Evolutionary conservation across 2,888 invertebrate genomes (phyloP).

Genomic region (Catocala nupta): DNA sequence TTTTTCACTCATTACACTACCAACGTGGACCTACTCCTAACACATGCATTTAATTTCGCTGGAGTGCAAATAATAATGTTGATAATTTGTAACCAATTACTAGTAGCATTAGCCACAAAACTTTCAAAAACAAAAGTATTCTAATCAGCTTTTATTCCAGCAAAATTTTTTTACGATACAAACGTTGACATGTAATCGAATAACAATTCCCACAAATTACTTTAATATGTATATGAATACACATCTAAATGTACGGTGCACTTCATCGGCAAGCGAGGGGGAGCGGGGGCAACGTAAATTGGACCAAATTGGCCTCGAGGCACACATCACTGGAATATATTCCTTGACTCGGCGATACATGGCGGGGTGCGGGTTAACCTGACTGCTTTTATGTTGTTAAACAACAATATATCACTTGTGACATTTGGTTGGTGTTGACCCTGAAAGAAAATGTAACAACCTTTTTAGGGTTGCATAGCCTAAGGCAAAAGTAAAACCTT

Average conservation of each 20-base stretch:
- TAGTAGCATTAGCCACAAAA: too few relatives aligned
- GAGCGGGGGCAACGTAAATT: slow-evolving; percentile 43
- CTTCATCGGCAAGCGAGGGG: slow-evolving; percentile 21
- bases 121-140: too few relatives aligned
- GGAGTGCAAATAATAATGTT: too few relatives aligned
- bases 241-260: slow-evolving; percentile 30
- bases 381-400: slow-evolving; percentile 10
- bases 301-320: slow-evolving; percentile 46
- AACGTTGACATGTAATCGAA: background rate
- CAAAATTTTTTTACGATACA: background rate
- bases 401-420: background rate
- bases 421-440: too few relatives aligned
- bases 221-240: slow-evolving; percentile 2
- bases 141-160: too few relatives aligned
- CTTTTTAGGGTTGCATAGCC: too few relatives aligned
- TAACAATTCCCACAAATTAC: background rate
- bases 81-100: too few relatives aligned
- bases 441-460: too few relatives aligned
- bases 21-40: too few relatives aligned
- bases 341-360: slow-evolving; percentile 28
- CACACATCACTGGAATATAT: slow-evolving; percentile 42
- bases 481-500: too few relatives aligned
- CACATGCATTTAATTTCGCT: too few relatives aligned
- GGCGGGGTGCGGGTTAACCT: slow-evolving; percentile 15
- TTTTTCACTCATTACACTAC: too few relatives aligned